Conservation (phyloP, 2,113 vertebrate species). For the Nyctibius bracteatus region DNA sequence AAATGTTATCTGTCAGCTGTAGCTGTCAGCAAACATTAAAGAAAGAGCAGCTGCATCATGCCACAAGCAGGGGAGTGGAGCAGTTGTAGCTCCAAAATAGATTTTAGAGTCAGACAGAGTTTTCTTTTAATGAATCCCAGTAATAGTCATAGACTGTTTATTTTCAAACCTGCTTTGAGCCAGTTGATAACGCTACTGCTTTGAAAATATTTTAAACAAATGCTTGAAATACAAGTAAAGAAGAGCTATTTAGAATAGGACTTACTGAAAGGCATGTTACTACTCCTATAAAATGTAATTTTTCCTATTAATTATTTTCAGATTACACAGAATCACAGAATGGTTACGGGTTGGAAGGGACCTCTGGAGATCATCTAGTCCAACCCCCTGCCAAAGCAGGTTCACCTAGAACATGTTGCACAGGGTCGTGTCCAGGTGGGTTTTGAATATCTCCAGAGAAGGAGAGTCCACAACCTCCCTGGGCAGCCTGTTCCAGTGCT, state of each 20-base stretch:
- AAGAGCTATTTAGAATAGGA: not conserved
- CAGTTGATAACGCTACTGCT: not conserved
- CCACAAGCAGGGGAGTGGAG: constrained; percentile 55
- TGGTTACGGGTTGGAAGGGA: no score
- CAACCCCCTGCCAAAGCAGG: no score
- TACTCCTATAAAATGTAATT: not conserved
- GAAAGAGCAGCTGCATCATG: constrained; percentile 72
- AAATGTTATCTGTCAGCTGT: constrained; percentile 75
- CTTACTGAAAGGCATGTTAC: not conserved
- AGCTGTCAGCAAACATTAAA: constrained; percentile 79
- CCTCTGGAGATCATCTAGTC: no score
- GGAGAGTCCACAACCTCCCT: no score
- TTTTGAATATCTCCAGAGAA: no score
- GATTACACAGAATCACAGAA: no score
- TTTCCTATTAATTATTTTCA: not conserved
- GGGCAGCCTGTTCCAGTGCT: no score
- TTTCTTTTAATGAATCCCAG: constrained; percentile 52
- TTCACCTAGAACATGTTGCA: no score
- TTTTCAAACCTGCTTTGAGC: not conserved
- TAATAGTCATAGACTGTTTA: constrained; percentile 8
- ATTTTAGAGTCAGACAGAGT: constrained; percentile 52
- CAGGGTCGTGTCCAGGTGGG: no score
- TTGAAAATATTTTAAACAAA: not conserved
- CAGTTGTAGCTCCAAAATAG: constrained; percentile 69
- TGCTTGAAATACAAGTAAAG: not conserved